A percentile compares a stretch with the other conserved stretches of the same genome.
phyloP scores from a whole-genome alignment of 2,113 vertebrate species.

The Pseudonaja textilis region DNA sequence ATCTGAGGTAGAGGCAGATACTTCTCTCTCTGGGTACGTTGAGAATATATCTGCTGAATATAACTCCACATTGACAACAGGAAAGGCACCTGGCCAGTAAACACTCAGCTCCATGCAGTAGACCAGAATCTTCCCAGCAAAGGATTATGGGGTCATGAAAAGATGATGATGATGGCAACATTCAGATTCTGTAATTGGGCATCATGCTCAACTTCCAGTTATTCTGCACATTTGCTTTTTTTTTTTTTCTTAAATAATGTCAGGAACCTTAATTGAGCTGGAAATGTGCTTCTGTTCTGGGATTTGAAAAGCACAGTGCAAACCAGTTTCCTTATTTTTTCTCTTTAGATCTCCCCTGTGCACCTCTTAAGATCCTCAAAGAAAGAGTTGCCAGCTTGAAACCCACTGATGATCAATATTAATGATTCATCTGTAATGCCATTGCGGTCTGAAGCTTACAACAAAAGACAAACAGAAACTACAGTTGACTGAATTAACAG shows the following conservation, averaged over 20 bases:
- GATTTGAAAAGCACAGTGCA: slow-evolving; percentile 53
- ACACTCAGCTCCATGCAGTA: too few relatives aligned
- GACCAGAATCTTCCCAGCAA: too few relatives aligned
- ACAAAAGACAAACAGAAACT: not conserved
- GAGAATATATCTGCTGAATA: too few relatives aligned
- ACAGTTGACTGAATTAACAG: not conserved
- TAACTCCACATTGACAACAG: too few relatives aligned
- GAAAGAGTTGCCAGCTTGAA: not conserved
- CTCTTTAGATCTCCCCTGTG: slow-evolving; percentile 36
- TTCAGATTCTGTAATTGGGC: slow-evolving; percentile 7
- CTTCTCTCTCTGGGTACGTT: too few relatives aligned
- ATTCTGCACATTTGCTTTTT: slow-evolving; percentile 18
- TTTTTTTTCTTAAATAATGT: not conserved
- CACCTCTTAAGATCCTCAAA: slow-evolving; percentile 31
- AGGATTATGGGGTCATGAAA: too few relatives aligned
- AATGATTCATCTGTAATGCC: not conserved
- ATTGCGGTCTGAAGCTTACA: slow-evolving; percentile 1
- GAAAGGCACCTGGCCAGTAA: too few relatives aligned
- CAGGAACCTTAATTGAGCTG: slow-evolving; percentile 56
- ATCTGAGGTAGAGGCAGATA: too few relatives aligned
- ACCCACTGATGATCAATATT: slow-evolving; percentile 22
- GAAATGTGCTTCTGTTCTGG: slow-evolving; percentile 55
- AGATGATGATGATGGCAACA: too few relatives aligned
- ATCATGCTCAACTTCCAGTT: slow-evolving; percentile 33
- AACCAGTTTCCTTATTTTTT: slow-evolving; percentile 37